Conservation (phyloP, 2,113 vertebrate genomes). For the Empidonax alnorum region DNA sequence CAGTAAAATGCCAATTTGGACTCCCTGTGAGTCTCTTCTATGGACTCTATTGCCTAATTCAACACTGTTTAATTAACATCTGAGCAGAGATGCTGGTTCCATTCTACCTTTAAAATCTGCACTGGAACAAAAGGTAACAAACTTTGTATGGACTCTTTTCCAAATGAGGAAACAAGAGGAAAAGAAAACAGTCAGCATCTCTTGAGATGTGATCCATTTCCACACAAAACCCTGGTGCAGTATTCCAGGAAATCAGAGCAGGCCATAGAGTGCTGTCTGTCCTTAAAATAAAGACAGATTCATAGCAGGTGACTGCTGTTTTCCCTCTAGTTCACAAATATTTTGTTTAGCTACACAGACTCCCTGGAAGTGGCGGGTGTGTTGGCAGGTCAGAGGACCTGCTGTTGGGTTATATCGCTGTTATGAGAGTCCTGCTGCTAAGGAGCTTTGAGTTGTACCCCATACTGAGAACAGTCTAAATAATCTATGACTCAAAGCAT, state of each 20-base stretch:
- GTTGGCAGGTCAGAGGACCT: conserved; percentile 61
- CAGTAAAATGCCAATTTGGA: background rate
- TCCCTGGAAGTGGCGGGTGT: background rate
- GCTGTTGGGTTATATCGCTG: conserved; percentile 68
- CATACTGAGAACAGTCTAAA: conserved; percentile 69
- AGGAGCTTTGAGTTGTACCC: conserved; percentile 56
- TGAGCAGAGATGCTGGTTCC: background rate
- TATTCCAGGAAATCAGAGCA: background rate
- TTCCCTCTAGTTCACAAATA: conserved; percentile 44
- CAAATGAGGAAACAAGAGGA: background rate
- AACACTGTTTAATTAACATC: background rate
- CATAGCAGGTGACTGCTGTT: background rate
- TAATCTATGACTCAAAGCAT: conserved; percentile 66
- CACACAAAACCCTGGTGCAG: background rate
- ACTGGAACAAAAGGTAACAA: background rate
- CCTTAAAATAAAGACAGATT: conserved; percentile 5
- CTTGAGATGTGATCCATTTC: background rate
- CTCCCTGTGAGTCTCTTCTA: background rate
- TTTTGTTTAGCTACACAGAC: conserved; percentile 53
- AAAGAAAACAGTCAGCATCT: background rate
- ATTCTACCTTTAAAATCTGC: background rate
- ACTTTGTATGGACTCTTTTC: background rate
- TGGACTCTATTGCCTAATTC: background rate
- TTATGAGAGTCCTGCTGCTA: conserved; percentile 67
- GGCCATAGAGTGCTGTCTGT: background rate